Evolutionary conservation across 2,797 vertebrate genomes (phyloP), one percentile per base, ranked within the genome.

Genomic region (Acanthopagrus latus): DNA sequence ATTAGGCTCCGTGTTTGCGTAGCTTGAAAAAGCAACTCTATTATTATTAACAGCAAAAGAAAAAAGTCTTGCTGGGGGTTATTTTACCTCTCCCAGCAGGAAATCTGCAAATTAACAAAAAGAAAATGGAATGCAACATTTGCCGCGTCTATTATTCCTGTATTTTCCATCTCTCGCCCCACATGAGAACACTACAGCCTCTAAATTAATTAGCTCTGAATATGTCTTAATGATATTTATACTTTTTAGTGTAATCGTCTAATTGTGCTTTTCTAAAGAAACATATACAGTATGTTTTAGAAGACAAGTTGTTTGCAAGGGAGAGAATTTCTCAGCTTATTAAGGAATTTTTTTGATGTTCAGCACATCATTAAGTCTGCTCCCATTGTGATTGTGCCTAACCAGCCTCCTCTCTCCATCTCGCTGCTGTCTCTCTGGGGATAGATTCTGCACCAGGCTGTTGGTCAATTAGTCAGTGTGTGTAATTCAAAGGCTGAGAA

Each of bases 221-320:
- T 93, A 91, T 91, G 90, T 92, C 91, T 91, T 94, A 94, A 95
- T 95, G 93, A 95, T 95, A 94, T 95, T 94, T 94, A 93, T 94
- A 90, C 86, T 88, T 93, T 92, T 84, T 85, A 84, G 90, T 94
- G 86, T 94, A 93, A 93, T 94, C 87, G 89, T 92, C 93, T 94
- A 94, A 93, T 91, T 91, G 91, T 81, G 82, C 85, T 90, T 90
- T 90, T 88, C 82, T 82, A 64, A 91, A 83, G 90, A 85, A 88
- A 87, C 74, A 62, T 88, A 86, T 89, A 84, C 78, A 88, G 78
- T 89, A 48, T 92, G 89, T 93, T 94, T 91, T 91, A 85, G 88
- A 85, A 84, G 86, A 85, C 89, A 72, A 88, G 87, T 76, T 79
- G 64, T 90, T 90, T 91, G 90, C 82, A 70, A 74, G 80, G 81